Evolutionary conservation across 2,888 invertebrate genomes (phyloP).

Genomic region (Zhengitettix transpicula): DNA sequence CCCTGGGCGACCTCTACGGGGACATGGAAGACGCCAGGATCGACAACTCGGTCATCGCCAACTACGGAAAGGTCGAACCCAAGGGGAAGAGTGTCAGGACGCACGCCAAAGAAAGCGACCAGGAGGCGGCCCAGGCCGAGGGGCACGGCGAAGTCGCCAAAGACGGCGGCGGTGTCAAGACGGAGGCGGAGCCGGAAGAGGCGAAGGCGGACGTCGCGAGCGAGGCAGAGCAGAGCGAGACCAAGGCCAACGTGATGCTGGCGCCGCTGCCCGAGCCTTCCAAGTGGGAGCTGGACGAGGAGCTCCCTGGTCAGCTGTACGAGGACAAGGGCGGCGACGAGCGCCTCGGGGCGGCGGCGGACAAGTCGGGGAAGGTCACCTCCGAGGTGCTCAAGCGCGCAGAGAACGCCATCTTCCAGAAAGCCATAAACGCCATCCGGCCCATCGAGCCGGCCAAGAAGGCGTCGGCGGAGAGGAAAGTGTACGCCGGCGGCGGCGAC

Average conservation of each 20-base stretch:
- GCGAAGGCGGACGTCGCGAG: constrained; percentile 32
- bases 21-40: constrained; percentile 22
- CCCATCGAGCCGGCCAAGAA: constrained; percentile 12
- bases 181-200: constrained; percentile 34
- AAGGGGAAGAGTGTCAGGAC: constrained; percentile 20
- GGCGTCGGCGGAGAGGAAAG: constrained; percentile 18
- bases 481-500: constrained; percentile 21
- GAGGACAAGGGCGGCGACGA: constrained; percentile 18
- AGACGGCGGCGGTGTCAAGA: constrained; percentile 40
- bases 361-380: constrained; percentile 48
- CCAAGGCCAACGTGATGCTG: constrained; percentile 38
- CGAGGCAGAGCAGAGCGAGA: constrained; percentile 14
- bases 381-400: constrained; percentile 79
- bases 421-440: constrained; percentile 65
- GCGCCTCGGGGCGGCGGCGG: constrained; percentile 21
- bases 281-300: constrained; percentile 76
- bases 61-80: constrained; percentile 1
- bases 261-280: constrained; percentile 64
- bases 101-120: constrained; percentile 16
- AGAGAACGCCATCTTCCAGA: constrained; percentile 81
- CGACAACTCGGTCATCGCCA: constrained; percentile 14
- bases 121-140: constrained; percentile 14
- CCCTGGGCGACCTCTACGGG: constrained; percentile 21
- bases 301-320: constrained; percentile 18
- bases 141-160: constrained; percentile 34